These are phyloP conservation scores for Eupithecia tripunctaria DNA, from an alignment of 2,888 invertebrate species.

Conservation along the genomic window DNA sequence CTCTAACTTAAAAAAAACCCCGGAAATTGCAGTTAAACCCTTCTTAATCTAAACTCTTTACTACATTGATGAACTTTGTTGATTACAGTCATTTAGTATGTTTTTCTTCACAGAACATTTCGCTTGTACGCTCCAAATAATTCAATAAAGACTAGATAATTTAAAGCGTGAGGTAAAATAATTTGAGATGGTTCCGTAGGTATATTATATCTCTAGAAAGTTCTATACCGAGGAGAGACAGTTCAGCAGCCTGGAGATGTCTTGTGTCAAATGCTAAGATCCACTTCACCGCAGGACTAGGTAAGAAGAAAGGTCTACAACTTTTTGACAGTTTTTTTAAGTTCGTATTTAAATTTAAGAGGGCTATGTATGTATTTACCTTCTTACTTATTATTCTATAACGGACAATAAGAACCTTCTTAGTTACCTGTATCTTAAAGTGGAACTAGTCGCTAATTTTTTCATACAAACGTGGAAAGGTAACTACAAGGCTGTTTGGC, in stretches of 20 bases:
- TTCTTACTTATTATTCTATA: background rate
- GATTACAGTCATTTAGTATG: background rate
- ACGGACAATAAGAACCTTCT: background rate
- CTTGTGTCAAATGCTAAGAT: background rate
- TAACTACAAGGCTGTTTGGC: no score
- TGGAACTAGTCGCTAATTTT: no score
- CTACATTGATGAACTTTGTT: background rate
- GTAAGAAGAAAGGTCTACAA: background rate
- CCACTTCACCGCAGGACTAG: background rate
- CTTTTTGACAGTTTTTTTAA: background rate
- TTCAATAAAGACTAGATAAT: conserved; percentile 10
- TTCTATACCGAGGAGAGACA: background rate
- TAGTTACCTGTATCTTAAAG: background rate
- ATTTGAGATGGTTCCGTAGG: conserved; percentile 1
- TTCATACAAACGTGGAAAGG: no score
- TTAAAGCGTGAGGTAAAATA: background rate
- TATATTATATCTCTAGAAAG: background rate
- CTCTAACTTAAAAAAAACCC: no score
- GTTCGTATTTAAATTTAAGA: background rate
- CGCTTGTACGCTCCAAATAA: conserved; percentile 17
- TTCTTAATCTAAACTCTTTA: no score
- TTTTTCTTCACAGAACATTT: conserved; percentile 13
- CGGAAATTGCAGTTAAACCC: no score
- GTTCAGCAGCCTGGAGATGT: background rate
- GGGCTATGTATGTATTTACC: background rate